A percentile compares a stretch with the other conserved stretches of the same genome.
phyloP scores from a whole-genome alignment of 2,113 vertebrate genomes.

The Oriolus oriolus region DNA sequence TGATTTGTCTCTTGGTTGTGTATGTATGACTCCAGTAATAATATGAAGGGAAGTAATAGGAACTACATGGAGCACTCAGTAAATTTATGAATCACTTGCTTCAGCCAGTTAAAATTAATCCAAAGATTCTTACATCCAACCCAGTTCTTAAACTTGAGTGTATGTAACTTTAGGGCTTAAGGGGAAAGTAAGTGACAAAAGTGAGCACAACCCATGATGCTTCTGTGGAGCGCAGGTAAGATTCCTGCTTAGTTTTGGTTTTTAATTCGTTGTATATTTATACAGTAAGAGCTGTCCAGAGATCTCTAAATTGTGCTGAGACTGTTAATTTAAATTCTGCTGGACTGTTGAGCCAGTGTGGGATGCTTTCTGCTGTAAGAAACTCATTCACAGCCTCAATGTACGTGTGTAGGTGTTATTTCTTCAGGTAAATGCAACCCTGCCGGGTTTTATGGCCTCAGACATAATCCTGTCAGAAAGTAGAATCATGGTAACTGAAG shows the following conservation, averaged over 20 bases:
- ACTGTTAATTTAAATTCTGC: too few relatives aligned
- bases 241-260: not conserved
- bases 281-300: not conserved
- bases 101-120: not conserved
- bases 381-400: not conserved
- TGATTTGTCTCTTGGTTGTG: not conserved
- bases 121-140: not conserved
- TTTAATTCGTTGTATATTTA: not conserved
- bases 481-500: not conserved
- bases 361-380: not conserved
- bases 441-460: not conserved
- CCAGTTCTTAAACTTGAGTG: not conserved
- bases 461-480: not conserved
- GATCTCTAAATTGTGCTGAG: not conserved
- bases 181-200: not conserved
- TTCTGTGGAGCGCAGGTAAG: not conserved
- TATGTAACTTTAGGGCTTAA: not conserved
- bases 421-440: not conserved
- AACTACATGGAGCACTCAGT: not conserved
- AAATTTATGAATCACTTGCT: not conserved
- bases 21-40: not conserved
- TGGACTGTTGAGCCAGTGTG: not conserved
- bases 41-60: not conserved
- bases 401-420: not conserved
- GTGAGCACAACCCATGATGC: not conserved